Base-by-base conservation (phyloP, 2,888 invertebrate species). In the Panzeria rudis region DNA sequence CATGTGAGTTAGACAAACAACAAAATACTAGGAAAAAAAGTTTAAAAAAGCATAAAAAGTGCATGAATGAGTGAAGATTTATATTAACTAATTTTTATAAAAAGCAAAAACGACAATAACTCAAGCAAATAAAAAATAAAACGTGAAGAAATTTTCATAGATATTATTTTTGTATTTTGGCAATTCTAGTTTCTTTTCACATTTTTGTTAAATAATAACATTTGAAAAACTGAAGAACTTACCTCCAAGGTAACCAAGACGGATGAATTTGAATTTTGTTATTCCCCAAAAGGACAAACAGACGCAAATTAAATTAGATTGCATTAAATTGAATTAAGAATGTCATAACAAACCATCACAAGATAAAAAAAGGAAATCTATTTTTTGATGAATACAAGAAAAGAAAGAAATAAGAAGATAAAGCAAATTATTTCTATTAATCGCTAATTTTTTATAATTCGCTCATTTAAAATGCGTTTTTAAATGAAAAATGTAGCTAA, bases 51-150 rank as follows among this genome's bases (percentile, higher is more conserved):
- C 23, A n/a, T n/a, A 38, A 56, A 35, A 68, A 35, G 7, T 17
- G 7, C 11, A 15, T 13, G 44, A 47, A 50, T 25, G 59, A 29
- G 20, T 23, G 44, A 32, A 44, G 44, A 76, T 66, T 56, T 44
- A 76, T 76, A 66, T 66, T 44, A 54, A 76, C 54, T 76, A 76
- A 76, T 76, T 76, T 76, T 66, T 23, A 32, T 56, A 5, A 52
- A 66, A 56, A 54, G 11, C 23, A 41, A 66, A 56, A 66, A 9
- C 35, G 17, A 32, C 47, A 32, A 32, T 7, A 68, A 61, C 20
- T n/a, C 23, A 11, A 32, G 11, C 20, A n/a, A 38, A 35, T 9
- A 47, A 25, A n/a, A 47, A 47, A 11, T 11, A 17, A 25, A 23
- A 64, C 7, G n/a, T 25, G 2, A 54, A n/a, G 52, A 15, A 13